These are phyloP conservation scores for Bryconaethiops microstoma DNA, from an alignment of 2,797 vertebrate species.

Conservation along the genomic window DNA sequence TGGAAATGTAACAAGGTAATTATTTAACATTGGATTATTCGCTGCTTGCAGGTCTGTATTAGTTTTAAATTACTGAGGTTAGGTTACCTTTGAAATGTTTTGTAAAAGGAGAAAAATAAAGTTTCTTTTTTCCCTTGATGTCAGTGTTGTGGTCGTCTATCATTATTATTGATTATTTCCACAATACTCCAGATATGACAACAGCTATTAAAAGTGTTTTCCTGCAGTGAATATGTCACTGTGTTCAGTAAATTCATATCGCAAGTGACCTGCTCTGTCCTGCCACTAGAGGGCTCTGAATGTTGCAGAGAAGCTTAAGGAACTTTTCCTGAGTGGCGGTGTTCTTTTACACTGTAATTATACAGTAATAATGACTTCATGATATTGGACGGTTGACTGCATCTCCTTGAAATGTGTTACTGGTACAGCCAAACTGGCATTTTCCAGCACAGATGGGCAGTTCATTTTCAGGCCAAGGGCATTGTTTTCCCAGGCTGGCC, in stretches of 20 bases:
- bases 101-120: constrained; percentile 79
- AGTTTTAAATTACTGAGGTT: constrained; percentile 70
- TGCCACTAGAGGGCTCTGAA: constrained; percentile 58
- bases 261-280: neutral
- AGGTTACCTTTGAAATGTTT: constrained; percentile 77
- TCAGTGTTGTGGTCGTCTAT: constrained; percentile 10
- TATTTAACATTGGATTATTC: constrained; percentile 69
- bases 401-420: constrained; percentile 6
- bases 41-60: constrained; percentile 69
- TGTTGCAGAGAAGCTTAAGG: constrained; percentile 32
- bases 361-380: neutral
- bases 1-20: constrained; percentile 63
- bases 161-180: neutral
- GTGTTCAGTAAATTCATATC: neutral
- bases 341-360: constrained; percentile 18
- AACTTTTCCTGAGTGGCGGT: neutral
- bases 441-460: neutral
- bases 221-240: neutral
- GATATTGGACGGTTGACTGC: neutral
- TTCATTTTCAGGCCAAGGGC: constrained; percentile 22
- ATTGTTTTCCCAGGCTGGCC: constrained; percentile 2
- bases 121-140: constrained; percentile 69
- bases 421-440: constrained; percentile 3
- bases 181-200: neutral
- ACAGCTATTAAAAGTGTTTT: neutral